These are phyloP conservation scores for Typhlichthys eigenmanni DNA, from an alignment of 2,797 vertebrate genomes.

Conservation along the genomic window DNA sequence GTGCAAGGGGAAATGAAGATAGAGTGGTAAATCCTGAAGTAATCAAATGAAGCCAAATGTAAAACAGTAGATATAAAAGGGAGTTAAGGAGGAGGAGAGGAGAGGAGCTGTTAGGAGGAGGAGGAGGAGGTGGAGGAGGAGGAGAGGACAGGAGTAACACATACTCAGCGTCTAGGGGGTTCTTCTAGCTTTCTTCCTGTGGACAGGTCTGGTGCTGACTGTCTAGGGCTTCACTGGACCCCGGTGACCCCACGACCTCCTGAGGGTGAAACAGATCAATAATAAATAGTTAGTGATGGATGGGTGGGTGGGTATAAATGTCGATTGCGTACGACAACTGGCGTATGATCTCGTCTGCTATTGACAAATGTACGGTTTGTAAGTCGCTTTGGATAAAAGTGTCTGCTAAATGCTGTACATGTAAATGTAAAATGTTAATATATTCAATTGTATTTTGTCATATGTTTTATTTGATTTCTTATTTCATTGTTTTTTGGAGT, in stretches of 20 bases:
- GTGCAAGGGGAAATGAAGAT: too few relatives aligned
- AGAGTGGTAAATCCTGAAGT: too few relatives aligned
- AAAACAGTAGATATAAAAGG: too few relatives aligned
- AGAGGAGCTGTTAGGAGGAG: neutral
- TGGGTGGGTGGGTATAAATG: neutral
- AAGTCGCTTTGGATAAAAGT: too few relatives aligned
- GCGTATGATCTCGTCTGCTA: too few relatives aligned
- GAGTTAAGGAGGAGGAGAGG: neutral
- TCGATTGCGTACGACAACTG: too few relatives aligned
- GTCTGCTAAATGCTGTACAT: too few relatives aligned
- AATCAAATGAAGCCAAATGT: too few relatives aligned
- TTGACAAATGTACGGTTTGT: too few relatives aligned
- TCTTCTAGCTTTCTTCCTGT: slow-evolving; percentile 71
- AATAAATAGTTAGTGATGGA: neutral
- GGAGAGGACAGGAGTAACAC: neutral
- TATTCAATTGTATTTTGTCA: neutral
- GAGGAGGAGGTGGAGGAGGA: neutral
- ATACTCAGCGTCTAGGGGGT: slow-evolving; percentile 40
- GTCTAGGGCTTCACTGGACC: slow-evolving; percentile 23
- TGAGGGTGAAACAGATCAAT: slow-evolving; percentile 13
- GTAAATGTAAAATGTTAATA: neutral
- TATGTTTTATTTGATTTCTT: neutral
- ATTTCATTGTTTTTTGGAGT: neutral
- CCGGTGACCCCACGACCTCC: slow-evolving; percentile 46
- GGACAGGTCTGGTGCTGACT: slow-evolving; percentile 59